Conservation (phyloP, 2,888 invertebrate genomes). For the Lissocephala sabroskyi region DNA sequence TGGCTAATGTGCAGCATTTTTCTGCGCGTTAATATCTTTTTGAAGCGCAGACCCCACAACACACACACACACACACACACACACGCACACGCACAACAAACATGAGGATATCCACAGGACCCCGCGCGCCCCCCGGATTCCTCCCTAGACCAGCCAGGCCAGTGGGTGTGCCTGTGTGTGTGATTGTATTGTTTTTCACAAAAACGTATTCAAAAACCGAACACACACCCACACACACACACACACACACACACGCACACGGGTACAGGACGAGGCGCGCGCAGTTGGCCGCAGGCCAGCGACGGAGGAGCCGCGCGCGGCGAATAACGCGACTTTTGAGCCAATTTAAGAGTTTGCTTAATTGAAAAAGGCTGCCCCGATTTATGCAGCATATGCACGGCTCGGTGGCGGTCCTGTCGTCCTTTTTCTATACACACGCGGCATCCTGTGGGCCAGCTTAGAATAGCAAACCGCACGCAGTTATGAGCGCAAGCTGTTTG, state of each 20-base stretch:
- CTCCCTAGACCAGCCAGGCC: too few species aligned
- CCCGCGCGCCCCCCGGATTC: not conserved
- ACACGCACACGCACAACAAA: not conserved
- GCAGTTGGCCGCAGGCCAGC: too few species aligned
- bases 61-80: not conserved
- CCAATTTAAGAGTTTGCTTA: slow-evolving; percentile 14
- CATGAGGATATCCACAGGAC: not conserved
- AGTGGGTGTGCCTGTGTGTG: too few species aligned
- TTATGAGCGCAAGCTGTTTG: too few species aligned
- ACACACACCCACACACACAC: slow-evolving; percentile 4
- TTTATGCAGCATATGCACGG: slow-evolving; percentile 10
- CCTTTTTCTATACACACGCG: too few species aligned
- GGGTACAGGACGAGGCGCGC: not conserved
- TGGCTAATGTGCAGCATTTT: slow-evolving; percentile 19
- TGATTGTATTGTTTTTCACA: too few species aligned
- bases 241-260: not conserved
- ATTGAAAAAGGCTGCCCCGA: slow-evolving; percentile 6
- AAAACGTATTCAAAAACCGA: not conserved
- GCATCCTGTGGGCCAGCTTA: too few species aligned
- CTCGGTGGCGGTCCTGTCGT: too few species aligned
- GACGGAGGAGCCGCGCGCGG: too few species aligned
- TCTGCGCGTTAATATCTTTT: slow-evolving; percentile 20
- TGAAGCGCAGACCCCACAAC: slow-evolving; percentile 5
- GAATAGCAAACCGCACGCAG: too few species aligned
- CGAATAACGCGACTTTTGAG: slow-evolving; percentile 9